A percentile compares a stretch with the other conserved stretches of the same genome.
Evolutionary conservation across 2,888 invertebrate species (phyloP).

Genomic region (Melanotus villosus): DNA sequence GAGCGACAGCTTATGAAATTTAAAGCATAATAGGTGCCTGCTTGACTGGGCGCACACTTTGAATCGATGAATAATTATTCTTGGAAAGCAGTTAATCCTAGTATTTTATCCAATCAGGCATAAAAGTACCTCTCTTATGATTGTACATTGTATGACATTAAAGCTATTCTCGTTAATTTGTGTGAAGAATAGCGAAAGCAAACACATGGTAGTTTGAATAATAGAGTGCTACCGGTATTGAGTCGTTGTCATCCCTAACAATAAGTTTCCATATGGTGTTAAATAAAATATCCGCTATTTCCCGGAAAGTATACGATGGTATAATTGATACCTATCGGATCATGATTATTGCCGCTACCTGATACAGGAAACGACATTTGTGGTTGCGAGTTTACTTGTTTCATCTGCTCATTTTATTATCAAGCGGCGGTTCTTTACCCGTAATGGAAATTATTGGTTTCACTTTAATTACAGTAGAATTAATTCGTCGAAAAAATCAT

Average conservation of each 20-base stretch:
- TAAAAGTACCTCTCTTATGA: conserved; percentile 24
- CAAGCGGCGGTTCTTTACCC: too few relatives aligned
- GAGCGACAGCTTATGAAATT: not conserved
- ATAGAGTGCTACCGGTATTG: conserved; percentile 8
- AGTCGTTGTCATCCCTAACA: not conserved
- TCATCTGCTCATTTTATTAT: not conserved
- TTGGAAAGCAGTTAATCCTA: not conserved
- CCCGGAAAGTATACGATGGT: conserved; percentile 53
- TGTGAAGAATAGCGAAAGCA: conserved; percentile 24
- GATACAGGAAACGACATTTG: conserved; percentile 60
- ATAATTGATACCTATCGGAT: conserved; percentile 61
- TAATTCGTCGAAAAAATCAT: too few relatives aligned
- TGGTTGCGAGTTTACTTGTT: conserved; percentile 28
- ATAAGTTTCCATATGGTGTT: conserved; percentile 40
- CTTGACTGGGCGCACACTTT: not conserved
- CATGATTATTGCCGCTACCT: conserved; percentile 58
- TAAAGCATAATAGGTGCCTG: not conserved
- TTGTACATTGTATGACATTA: conserved; percentile 29
- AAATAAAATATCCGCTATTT: conserved; percentile 52
- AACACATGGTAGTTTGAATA: conserved; percentile 35
- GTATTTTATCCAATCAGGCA: conserved; percentile 26
- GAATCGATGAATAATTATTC: not conserved
- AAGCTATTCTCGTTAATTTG: conserved; percentile 34
- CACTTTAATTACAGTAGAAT: too few relatives aligned
- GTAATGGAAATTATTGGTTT: not conserved